Conservation (phyloP, 2,113 vertebrate genomes). For the Apistogramma diplotaenia region DNA sequence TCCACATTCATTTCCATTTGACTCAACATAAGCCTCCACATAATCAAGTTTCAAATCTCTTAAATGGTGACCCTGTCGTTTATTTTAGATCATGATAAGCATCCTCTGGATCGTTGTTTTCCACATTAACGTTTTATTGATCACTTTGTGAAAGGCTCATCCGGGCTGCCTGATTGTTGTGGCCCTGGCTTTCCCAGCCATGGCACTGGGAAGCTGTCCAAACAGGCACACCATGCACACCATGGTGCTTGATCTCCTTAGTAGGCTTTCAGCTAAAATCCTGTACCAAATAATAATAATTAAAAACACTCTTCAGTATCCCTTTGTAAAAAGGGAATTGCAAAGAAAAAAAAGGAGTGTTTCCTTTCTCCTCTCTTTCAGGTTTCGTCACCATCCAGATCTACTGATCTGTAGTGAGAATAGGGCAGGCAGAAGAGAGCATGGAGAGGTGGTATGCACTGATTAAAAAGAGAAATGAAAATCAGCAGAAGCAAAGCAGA, state of each 20-base stretch:
- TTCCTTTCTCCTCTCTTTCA: neutral
- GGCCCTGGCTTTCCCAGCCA: neutral
- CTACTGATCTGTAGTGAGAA: neutral
- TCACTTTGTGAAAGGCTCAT: conserved; percentile 16
- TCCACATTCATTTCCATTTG: neutral
- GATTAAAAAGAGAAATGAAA: neutral
- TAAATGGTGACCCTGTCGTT: conserved; percentile 7
- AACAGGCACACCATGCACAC: neutral
- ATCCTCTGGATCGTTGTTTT: conserved; percentile 26
- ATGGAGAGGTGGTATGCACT: neutral
- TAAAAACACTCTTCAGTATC: neutral
- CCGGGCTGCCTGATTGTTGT: conserved; percentile 5
- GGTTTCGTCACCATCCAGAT: neutral
- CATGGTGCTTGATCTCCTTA: neutral
- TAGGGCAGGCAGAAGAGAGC: neutral
- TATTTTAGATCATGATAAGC: conserved; percentile 32
- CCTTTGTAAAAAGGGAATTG: neutral
- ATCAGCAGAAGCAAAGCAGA: neutral
- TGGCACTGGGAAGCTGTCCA: conserved; percentile 6
- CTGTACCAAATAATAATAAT: neutral
- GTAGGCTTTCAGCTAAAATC: neutral
- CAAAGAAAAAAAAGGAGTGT: too few relatives aligned
- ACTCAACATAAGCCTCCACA: neutral
- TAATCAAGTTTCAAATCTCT: conserved; percentile 6
- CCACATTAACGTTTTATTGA: conserved; percentile 51